These are phyloP conservation scores for Alloscopus bannaensis DNA, from an alignment of 2,888 invertebrate species.

Conservation along the genomic window DNA sequence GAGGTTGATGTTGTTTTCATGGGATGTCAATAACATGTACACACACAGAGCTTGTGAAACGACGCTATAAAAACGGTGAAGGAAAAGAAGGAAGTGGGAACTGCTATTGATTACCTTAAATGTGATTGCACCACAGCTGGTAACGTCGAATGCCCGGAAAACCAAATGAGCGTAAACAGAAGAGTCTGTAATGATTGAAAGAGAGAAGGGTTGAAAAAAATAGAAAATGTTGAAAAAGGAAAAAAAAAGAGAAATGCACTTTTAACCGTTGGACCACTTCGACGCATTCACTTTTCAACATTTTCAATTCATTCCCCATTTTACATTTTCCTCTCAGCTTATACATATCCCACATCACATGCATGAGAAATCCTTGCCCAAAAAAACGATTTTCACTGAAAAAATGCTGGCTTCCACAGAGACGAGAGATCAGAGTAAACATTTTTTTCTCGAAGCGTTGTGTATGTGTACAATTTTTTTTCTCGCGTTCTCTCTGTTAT, in stretches of 20 bases:
- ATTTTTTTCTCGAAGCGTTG: too few species aligned
- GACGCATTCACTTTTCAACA: slow-evolving; percentile 40
- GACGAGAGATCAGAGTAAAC: too few species aligned
- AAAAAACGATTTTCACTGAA: too few species aligned
- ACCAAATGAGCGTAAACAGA: slow-evolving; percentile 98
- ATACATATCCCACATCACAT: slow-evolving; percentile 21
- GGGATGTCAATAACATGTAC: neutral
- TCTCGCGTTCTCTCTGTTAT: too few species aligned
- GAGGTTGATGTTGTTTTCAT: neutral
- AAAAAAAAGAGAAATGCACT: too few species aligned
- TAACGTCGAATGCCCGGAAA: slow-evolving; percentile 98
- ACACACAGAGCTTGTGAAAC: neutral
- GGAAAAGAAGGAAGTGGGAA: slow-evolving; percentile 35
- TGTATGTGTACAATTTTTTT: too few species aligned
- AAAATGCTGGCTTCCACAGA: too few species aligned
- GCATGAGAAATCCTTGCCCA: slow-evolving; percentile 28
- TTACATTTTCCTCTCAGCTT: too few species aligned
- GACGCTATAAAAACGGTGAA: too few species aligned
- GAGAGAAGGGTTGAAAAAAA: too few species aligned
- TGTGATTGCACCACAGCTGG: slow-evolving; percentile 97
- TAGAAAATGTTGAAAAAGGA: too few species aligned
- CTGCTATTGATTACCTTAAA: slow-evolving; percentile 88
- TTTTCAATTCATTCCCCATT: slow-evolving; percentile 46
- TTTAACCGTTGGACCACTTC: too few species aligned
- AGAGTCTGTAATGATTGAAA: slow-evolving; percentile 85